Conservation (phyloP, 92 coral and sea anemone genomes). For the Siderastrea siderea region DNA sequence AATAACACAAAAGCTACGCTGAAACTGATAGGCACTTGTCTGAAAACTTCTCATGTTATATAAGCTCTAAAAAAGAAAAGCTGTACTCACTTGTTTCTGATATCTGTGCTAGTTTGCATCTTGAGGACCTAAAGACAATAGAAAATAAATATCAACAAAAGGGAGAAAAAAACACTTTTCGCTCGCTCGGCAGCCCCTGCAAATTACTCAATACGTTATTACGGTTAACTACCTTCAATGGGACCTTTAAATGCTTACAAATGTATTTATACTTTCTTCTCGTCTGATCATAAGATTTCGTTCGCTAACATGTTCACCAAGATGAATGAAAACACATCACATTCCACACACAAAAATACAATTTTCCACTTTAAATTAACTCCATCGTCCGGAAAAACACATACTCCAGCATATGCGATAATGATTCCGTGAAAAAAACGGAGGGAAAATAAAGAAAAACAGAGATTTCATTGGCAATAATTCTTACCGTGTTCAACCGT, state of each 20-base stretch:
- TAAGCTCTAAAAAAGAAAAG: background rate
- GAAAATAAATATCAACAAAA: background rate
- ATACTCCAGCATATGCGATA: background rate
- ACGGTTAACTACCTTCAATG: too few species aligned
- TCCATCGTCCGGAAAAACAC: background rate
- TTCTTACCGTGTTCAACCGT: conserved; percentile 20
- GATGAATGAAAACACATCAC: background rate
- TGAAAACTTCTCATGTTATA: background rate
- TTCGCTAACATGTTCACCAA: conserved; percentile 10
- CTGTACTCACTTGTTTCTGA: conserved; percentile 14
- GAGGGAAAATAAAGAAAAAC: background rate
- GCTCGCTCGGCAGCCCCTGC: too few species aligned
- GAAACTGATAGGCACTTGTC: background rate
- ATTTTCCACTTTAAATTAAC: background rate
- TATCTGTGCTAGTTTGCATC: background rate
- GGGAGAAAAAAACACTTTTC: too few species aligned
- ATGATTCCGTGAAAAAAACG: background rate
- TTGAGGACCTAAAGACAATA: too few species aligned
- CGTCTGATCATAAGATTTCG: background rate
- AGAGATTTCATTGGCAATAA: background rate
- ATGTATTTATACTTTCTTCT: too few species aligned
- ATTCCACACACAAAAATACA: background rate
- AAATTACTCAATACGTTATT: too few species aligned
- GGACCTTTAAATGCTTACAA: too few species aligned
- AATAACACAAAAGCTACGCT: background rate